Evolutionary conservation across 2,113 vertebrate genomes (phyloP), one percentile per base, ranked within the genome.

Genomic region (Murina feae): DNA sequence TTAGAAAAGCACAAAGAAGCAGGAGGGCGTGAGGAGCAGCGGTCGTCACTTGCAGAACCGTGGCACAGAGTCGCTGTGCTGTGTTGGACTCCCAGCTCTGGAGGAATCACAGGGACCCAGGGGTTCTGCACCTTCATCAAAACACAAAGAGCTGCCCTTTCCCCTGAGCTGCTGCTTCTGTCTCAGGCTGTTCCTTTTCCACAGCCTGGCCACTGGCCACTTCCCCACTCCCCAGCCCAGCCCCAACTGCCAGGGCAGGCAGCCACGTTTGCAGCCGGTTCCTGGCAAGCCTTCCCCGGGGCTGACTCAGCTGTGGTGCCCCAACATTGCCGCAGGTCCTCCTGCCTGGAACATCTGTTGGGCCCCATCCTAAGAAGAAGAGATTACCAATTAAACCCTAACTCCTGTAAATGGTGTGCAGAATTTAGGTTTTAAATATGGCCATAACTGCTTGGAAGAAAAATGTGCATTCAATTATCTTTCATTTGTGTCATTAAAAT

Each of bases 401-500:
- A 25, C 4, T 60, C 58, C 58, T 60, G 58, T 10, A 60, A 10
- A 25, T 28, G 58, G 58, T 28, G 2, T 35, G 78, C 11, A 81
- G 32, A 92, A 95, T 65, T 86, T 35, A 79, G 51, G n/a, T 87
- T 90, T 95, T 69, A 95, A 75, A 81, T 21, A 63, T n/a, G 49
- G 85, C 12, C 55, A 75, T 13, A 42, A 72, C 69, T 71, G 32
- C 88, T 92, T 53, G 39, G 88, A 94, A 76, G 55, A 90, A 92
- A 92, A 95, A 93, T 39, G 25, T 83, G 37, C 58, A 58, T 78
- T 89, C 66, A 93, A 91, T 96, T 83, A 93, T 42, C 90, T 85
- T 83, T 82, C 74, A 89, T 58, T 65, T 82, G 47, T 90, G 60
- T 76, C 79, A 23, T 91, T 93, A 87, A 94, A 97, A 84, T 82